These are phyloP conservation scores for Dromius quadrimaculatus DNA, from an alignment of 2,888 invertebrate species.

Conservation along the genomic window DNA sequence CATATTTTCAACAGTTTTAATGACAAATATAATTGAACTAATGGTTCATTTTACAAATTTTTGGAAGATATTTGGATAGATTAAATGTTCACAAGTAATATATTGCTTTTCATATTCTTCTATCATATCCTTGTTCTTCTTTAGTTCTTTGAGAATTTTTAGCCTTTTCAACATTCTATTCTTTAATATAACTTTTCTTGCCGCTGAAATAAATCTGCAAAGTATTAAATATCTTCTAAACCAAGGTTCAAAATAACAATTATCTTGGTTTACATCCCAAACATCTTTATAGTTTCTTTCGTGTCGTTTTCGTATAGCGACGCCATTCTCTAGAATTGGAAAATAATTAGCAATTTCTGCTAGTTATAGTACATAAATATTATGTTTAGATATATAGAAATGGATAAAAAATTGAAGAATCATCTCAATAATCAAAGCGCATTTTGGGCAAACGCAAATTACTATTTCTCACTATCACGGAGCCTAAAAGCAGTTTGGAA, in stretches of 20 bases:
- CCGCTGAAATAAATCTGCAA: slow-evolving; percentile 61
- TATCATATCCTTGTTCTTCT: slow-evolving; percentile 1
- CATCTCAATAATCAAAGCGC: no score
- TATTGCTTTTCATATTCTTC: slow-evolving; percentile 6
- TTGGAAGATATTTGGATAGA: slow-evolving; percentile 27
- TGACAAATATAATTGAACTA: no score
- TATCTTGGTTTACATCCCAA: slow-evolving; percentile 21
- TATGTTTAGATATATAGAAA: no score
- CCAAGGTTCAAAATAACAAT: slow-evolving; percentile 61
- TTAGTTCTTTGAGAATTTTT: slow-evolving; percentile 56
- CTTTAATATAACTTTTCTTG: slow-evolving; percentile 58
- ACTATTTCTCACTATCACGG: no score
- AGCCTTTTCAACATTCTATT: slow-evolving; percentile 60
- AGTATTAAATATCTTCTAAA: slow-evolving; percentile 60
- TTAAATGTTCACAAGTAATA: slow-evolving; percentile 7
- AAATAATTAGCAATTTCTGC: neutral
- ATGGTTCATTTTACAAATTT: no score
- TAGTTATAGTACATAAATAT: neutral
- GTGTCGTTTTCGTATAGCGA: slow-evolving; percentile 24
- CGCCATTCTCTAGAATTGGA: slow-evolving; percentile 12
- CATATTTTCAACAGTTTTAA: no score
- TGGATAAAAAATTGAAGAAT: no score
- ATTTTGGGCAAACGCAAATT: no score
- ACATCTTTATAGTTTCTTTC: slow-evolving; percentile 21
- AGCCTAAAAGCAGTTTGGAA: no score